These are phyloP conservation scores for Penaeus japonicus DNA, from an alignment of 1,140 invertebrate species.

Conservation along the genomic window DNA sequence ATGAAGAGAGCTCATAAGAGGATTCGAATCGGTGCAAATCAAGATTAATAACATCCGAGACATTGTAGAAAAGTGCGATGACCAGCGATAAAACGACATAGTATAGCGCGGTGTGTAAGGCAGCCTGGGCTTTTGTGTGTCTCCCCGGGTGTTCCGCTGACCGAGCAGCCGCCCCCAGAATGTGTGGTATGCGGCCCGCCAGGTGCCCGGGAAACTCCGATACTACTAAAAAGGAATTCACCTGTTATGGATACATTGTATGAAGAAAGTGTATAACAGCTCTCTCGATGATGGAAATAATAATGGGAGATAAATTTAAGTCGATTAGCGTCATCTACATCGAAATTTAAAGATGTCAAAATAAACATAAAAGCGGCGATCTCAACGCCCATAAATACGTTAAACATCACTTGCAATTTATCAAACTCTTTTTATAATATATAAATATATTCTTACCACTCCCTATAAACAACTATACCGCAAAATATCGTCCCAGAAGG, in stretches of 20 bases:
- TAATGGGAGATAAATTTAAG: too few relatives aligned
- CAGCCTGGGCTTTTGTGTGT: slow-evolving; percentile 52
- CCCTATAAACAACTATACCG: neutral
- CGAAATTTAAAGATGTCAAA: too few relatives aligned
- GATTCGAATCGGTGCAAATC: neutral
- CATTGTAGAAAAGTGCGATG: neutral
- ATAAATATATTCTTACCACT: too few relatives aligned
- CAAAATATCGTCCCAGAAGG: neutral
- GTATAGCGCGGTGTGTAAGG: slow-evolving; percentile 26
- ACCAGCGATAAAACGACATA: neutral
- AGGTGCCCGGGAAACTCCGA: slow-evolving; percentile 33
- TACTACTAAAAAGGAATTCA: neutral
- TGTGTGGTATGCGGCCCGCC: slow-evolving; percentile 52
- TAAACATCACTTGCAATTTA: too few relatives aligned
- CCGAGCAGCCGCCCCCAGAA: slow-evolving; percentile 48
- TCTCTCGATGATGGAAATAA: too few relatives aligned
- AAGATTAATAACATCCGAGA: neutral
- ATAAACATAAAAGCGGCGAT: too few relatives aligned
- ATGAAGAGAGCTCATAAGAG: neutral
- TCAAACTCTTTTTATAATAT: too few relatives aligned
- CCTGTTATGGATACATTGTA: neutral
- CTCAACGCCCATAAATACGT: too few relatives aligned
- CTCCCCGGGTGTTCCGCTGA: slow-evolving; percentile 53
- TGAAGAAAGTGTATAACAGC: too few relatives aligned
- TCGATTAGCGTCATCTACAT: too few relatives aligned